A percentile compares a stretch with the other conserved stretches of the same genome.
These are phyloP conservation scores for Aplodontia rufa DNA, from an alignment of 2,113 vertebrate genomes.

Conservation along the genomic window DNA sequence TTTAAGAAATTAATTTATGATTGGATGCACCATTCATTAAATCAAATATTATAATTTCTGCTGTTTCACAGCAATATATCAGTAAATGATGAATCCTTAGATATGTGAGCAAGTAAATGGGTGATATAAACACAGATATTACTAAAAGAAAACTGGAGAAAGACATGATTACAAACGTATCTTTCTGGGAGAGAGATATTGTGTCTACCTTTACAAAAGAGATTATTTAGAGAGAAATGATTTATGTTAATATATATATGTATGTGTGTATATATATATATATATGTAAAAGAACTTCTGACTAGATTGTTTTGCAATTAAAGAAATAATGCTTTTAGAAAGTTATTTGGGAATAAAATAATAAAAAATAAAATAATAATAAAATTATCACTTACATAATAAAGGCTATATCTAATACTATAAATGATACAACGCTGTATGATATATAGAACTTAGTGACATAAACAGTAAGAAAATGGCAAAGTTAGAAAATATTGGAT, in stretches of 20 bases:
- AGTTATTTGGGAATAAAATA: not conserved
- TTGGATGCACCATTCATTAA: not conserved
- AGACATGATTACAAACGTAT: not conserved
- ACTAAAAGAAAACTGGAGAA: not conserved
- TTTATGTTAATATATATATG: not conserved
- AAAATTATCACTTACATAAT: not conserved
- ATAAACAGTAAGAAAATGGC: slow-evolving; percentile 15
- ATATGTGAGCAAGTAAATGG: not conserved
- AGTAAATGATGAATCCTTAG: not conserved
- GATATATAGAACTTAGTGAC: not conserved
- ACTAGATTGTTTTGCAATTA: not conserved
- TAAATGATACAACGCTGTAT: not conserved
- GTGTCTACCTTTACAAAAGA: too few relatives aligned
- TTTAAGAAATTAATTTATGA: not conserved
- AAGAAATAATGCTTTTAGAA: not conserved
- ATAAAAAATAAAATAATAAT: too few relatives aligned
- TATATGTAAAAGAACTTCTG: not conserved
- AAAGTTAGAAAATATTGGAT: not conserved
- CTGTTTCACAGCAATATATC: not conserved
- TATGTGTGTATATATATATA: not conserved
- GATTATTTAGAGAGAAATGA: too few relatives aligned
- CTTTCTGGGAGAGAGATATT: too few relatives aligned
- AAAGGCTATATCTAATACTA: not conserved
- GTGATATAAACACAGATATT: not conserved
- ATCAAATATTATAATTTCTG: not conserved